phyloP scores from a whole-genome alignment of 1,140 invertebrate genomes.

The Galleria mellonella region DNA sequence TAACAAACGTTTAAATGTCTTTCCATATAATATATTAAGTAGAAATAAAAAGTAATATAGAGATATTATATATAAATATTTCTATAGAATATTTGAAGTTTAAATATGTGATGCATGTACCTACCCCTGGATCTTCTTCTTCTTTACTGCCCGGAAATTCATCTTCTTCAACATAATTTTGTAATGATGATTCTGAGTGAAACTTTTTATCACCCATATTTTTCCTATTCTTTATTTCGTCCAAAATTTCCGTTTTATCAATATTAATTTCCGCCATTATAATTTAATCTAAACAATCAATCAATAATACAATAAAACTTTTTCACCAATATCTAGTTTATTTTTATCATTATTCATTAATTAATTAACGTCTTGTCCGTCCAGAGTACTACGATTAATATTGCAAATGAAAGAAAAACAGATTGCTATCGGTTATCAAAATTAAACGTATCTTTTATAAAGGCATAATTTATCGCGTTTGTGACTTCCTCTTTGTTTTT shows the following conservation, averaged over 20 bases:
- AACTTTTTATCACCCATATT: constrained; percentile 54
- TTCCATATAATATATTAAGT: too few relatives aligned
- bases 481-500: constrained; percentile 10
- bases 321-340: background rate
- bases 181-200: constrained; percentile 56
- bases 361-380: constrained; percentile 20
- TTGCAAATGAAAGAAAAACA: constrained; percentile 56
- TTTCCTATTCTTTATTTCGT: constrained; percentile 49
- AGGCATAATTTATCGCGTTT: constrained; percentile 30
- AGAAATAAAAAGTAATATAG: too few relatives aligned
- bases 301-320: background rate
- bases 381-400: constrained; percentile 20
- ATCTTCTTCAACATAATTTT: constrained; percentile 38
- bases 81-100: background rate
- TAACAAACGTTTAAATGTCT: too few relatives aligned
- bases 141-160: constrained; percentile 6
- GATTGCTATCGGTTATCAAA: constrained; percentile 41
- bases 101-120: constrained; percentile 13
- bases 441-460: constrained; percentile 45
- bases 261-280: constrained; percentile 43
- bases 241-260: constrained; percentile 33
- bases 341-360: constrained; percentile 1
- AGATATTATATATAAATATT: too few relatives aligned
- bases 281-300: background rate
- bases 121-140: constrained; percentile 47